Evolutionary conservation across 2,888 invertebrate genomes (phyloP).

Genomic region (Glaucopsyche alexis): DNA sequence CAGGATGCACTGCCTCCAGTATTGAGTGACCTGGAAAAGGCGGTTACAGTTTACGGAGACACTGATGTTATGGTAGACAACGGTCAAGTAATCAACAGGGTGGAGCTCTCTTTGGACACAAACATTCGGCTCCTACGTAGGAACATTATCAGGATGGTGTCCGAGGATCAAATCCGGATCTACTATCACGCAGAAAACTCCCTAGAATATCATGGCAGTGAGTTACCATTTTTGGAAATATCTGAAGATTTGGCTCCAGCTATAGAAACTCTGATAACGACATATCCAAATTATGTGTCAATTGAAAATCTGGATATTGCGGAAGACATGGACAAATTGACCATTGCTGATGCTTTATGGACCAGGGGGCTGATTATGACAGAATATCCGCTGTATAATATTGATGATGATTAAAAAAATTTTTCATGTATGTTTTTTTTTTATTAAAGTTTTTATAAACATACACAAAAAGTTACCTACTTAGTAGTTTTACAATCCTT

Average conservation of each 20-base stretch:
- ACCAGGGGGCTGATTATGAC: conserved; percentile 90
- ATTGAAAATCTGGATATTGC: conserved; percentile 86
- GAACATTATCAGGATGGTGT: conserved; percentile 81
- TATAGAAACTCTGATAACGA: conserved; percentile 84
- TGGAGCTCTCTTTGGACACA: conserved; percentile 84
- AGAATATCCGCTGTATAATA: conserved; percentile 77
- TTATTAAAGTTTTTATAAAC: neutral
- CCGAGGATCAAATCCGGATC: conserved; percentile 82
- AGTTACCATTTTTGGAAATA: conserved; percentile 85
- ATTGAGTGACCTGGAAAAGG: conserved; percentile 82
- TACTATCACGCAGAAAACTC: conserved; percentile 94
- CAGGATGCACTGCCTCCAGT: conserved; percentile 94
- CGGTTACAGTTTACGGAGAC: conserved; percentile 85
- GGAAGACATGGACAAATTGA: conserved; percentile 82
- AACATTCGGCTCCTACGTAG: conserved; percentile 79
- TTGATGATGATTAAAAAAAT: conserved; percentile 62
- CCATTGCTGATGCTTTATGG: conserved; percentile 86
- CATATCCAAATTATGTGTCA: conserved; percentile 88
- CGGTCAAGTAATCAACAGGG: conserved; percentile 82
- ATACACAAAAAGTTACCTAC: too few relatives aligned
- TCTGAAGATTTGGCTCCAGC: conserved; percentile 83
- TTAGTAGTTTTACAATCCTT: too few relatives aligned
- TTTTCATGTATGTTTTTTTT: neutral
- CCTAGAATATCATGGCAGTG: conserved; percentile 90
- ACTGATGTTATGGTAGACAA: conserved; percentile 83